Evolutionary conservation across 30 jellyfish, hydroid and myxozoan species (phyloP), one percentile per base, ranked within the genome.

Genomic region (Pelagia noctiluca): DNA sequence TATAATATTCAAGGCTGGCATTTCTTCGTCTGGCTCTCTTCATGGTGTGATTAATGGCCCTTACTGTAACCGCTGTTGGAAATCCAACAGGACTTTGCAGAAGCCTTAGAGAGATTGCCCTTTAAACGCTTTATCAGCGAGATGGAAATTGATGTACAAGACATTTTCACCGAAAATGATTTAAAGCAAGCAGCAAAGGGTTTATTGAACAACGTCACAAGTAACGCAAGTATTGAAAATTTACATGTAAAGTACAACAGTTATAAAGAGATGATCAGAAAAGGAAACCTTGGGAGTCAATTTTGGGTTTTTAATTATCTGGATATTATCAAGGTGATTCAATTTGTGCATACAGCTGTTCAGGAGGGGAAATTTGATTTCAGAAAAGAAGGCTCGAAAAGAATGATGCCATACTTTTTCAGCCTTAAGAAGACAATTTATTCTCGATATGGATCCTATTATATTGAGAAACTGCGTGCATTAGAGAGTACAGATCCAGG

Each of bases 371-470:
- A 63, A 26, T 80, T 46, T 65, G 75, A 22, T 16, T 34, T 80
- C 31, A 23, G 80, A 33, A 18, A 34, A 23, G 22, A 80, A 29
- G 84, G 57, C 11, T 80, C 74, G 85, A 29, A 80, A 24, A 21
- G 37, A 16, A 33, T 80, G 32, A 57, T 80, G 7, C 90, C 90
- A 23, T 32, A 34, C 18, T 63, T 30, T 66, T 33, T 80, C 34
- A 36, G 53, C 32, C 64, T 78, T 38, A 63, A 78, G 29, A 78
- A 78, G 35, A 33, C 67, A 37, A 78, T 57, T 30, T 78, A 78
- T 52, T 52, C 90, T 18, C 49, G 84, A 71, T 78, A 78, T 78
- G 89, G 89, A 31, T 48, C 82, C 35, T 61, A 12, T 26, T 78
- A 78, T 53, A 49, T 62, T 24, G 19, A 54, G 54, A 35, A 31